These are phyloP conservation scores for Buceros bicornis DNA, from an alignment of 2,797 vertebrate genomes.

Conservation along the genomic window DNA sequence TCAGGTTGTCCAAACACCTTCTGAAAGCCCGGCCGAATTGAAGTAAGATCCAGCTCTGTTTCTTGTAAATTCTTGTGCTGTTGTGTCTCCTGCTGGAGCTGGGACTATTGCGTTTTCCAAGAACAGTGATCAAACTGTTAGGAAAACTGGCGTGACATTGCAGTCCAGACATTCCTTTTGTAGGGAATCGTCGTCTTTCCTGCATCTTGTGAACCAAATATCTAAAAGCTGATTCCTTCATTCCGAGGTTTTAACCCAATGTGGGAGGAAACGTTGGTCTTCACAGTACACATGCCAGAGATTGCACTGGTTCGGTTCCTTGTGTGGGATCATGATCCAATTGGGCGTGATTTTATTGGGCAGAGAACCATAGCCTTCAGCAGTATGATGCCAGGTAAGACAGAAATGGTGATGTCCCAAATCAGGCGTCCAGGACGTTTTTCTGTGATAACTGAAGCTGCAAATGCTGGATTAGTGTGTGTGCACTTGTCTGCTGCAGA, in stretches of 20 bases:
- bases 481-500: not conserved
- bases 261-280: conserved; percentile 98
- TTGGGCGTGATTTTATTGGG: conserved; percentile 96
- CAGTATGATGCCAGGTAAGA: conserved; percentile 95
- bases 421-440: not conserved
- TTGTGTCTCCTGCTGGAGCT: not conserved
- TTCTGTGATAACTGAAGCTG: not conserved
- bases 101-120: not conserved
- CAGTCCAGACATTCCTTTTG: not conserved
- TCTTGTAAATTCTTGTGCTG: not conserved
- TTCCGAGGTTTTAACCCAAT: conserved; percentile 94
- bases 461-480: not conserved
- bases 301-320: conserved; percentile 93
- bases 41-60: not conserved
- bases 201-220: not conserved
- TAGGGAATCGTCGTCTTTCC: not conserved
- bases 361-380: conserved; percentile 94
- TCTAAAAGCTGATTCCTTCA: not conserved
- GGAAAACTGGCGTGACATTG: not conserved
- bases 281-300: conserved; percentile 94
- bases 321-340: conserved; percentile 98
- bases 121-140: not conserved
- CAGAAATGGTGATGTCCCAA: too few species aligned
- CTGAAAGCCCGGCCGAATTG: not conserved
- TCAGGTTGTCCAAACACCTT: not conserved